Evolutionary conservation across 2,797 vertebrate species (phyloP), one percentile per base, ranked within the genome.

Genomic region (Heliangelus exortis): DNA sequence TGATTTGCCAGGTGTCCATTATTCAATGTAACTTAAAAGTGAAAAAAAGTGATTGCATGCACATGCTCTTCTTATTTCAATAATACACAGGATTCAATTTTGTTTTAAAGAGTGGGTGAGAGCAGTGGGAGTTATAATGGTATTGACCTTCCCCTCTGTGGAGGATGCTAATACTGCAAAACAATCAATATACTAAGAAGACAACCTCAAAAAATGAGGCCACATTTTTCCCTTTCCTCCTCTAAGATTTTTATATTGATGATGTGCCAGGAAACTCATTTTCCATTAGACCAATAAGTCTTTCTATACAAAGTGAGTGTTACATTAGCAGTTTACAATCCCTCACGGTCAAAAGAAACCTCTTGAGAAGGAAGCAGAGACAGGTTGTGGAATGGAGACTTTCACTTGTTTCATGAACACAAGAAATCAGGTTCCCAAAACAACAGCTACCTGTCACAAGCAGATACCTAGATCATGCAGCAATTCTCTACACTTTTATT

Each of bases 121-220:
- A 92, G 82, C 85, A 73, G 88, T 92, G 80, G 88, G 88, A 69
- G 93, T 94, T 95, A 36, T 87, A 96, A 92, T 57, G 79, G 67
- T 83, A 95, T 79, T 89, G 89, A 96, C 96, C 67, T 96, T 95
- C 78, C 87, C 63, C 93, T 95, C 80, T 95, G 89, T 83, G 92
- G 78, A 96, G 87, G 72, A 93, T 91, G 48, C 31, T 95, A 95
- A 96, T 92, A 83, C 85, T 95, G 79, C 87, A 96, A 95, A 96
- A 78, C 66, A 95, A 96, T 95, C 83, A 92, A 83, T 95, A 92
- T 71, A 72, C 21, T 84, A 82, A 95, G 84, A 92, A 22, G 91
- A 51, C 69, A 92, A 90, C 61, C 67, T 93, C 82, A 95, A 95
- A 96, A 94, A 95, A 93, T 89, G 67, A 97, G 87, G 71, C 71